phyloP scores from a whole-genome alignment of 1,140 invertebrate species.

The Caerostris extrusa region DNA sequence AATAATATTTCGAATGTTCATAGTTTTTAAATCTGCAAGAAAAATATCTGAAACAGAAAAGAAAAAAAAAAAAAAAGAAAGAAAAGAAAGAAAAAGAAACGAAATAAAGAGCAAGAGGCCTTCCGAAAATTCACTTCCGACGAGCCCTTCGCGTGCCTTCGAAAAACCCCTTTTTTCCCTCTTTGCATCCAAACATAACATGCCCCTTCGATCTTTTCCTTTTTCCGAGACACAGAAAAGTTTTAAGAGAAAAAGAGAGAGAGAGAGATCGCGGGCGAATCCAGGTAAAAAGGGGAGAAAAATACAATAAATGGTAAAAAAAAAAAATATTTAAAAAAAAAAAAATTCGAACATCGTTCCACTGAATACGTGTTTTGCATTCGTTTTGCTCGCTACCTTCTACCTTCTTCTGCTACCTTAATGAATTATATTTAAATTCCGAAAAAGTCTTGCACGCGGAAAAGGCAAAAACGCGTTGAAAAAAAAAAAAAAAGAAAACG shows the following conservation, averaged over 20 bases:
- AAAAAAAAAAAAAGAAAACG: conserved; percentile 44
- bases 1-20: too few relatives aligned
- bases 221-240: conserved; percentile 10
- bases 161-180: conserved; percentile 17
- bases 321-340: background rate
- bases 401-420: conserved; percentile 19
- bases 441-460: conserved; percentile 33
- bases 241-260: conserved; percentile 30
- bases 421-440: conserved; percentile 76
- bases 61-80: too few relatives aligned
- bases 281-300: background rate
- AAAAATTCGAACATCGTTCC: conserved; percentile 5
- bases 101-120: background rate
- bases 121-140: conserved; percentile 33
- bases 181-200: conserved; percentile 8
- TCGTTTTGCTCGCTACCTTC: background rate
- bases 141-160: conserved; percentile 63
- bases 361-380: conserved; percentile 68
- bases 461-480: conserved; percentile 28
- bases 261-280: background rate
- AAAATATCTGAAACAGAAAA: too few relatives aligned
- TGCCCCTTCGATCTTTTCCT: conserved; percentile 18
- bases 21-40: too few relatives aligned
- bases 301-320: background rate
- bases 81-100: background rate